Percentiles rank a stretch among this genome's conserved stretches.
Conservation (phyloP, 2,888 invertebrate genomes). For the Dromius quadrimaculatus region DNA sequence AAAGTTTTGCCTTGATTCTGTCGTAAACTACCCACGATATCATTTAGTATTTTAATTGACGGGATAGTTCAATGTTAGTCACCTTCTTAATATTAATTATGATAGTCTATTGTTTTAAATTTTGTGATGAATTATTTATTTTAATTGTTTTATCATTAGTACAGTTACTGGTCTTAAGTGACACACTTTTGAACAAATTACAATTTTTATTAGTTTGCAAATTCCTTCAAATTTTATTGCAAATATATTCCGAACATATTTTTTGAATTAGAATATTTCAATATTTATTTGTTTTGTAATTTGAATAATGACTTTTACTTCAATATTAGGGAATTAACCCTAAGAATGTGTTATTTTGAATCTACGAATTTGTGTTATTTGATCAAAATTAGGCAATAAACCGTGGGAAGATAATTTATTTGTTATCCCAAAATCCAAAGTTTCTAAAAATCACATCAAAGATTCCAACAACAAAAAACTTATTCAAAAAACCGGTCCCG, state of each 20-base stretch:
- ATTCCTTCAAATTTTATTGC: too few species aligned
- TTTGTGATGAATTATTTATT: constrained; percentile 26
- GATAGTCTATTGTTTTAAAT: constrained; percentile 12
- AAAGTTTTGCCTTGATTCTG: constrained; percentile 3
- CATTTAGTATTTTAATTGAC: constrained; percentile 18
- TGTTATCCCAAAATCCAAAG: constrained; percentile 23
- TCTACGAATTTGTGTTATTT: too few species aligned
- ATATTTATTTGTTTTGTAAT: too few species aligned
- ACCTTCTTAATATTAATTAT: constrained; percentile 18
- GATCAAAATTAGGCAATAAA: constrained; percentile 6
- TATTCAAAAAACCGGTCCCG: constrained; percentile 32
- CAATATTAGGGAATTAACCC: too few species aligned
- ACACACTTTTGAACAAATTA: constrained; percentile 15
- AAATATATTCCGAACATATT: too few species aligned
- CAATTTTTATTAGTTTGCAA: constrained; percentile 1
- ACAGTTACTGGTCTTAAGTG: constrained; percentile 11
- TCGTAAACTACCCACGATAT: constrained; percentile 10
- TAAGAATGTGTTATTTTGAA: too few species aligned
- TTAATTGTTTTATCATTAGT: neutral
- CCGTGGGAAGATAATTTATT: constrained; percentile 15
- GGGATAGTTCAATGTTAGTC: constrained; percentile 6
- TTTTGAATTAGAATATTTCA: too few species aligned
- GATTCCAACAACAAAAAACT: constrained; percentile 17
- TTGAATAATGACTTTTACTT: too few species aligned
- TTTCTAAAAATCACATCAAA: constrained; percentile 28